phyloP scores from a whole-genome alignment of 2,888 invertebrate genomes.

The Biston stratarius region DNA sequence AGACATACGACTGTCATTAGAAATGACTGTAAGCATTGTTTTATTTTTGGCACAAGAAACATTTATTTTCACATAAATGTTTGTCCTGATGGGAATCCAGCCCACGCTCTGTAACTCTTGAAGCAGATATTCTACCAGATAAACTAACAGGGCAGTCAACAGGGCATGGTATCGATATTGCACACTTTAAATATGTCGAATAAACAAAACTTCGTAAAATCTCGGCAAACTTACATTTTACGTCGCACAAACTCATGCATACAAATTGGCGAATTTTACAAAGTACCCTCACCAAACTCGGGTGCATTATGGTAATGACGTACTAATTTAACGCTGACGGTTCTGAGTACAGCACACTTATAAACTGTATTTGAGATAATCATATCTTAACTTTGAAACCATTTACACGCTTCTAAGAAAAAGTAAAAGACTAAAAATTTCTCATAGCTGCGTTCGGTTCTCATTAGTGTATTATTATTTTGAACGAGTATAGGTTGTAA shows the following conservation, averaged over 20 bases:
- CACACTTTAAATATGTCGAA: background rate
- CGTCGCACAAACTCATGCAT: conserved; percentile 57
- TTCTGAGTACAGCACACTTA: conserved; percentile 16
- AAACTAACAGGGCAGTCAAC: too few relatives aligned
- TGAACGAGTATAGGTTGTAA: too few relatives aligned
- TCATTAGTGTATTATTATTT: too few relatives aligned
- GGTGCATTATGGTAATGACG: conserved; percentile 81
- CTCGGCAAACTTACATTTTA: conserved; percentile 16
- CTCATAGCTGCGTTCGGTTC: background rate
- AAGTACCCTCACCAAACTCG: conserved; percentile 57
- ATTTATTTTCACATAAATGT: too few relatives aligned
- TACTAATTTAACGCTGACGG: conserved; percentile 72
- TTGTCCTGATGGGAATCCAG: too few relatives aligned
- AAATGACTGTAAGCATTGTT: too few relatives aligned
- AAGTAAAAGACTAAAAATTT: background rate
- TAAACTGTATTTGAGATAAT: conserved; percentile 13
- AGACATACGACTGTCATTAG: too few relatives aligned
- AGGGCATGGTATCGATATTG: conserved; percentile 11
- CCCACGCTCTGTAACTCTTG: too few relatives aligned
- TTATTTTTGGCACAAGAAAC: too few relatives aligned
- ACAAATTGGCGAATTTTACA: conserved; percentile 69
- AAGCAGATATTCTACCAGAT: too few relatives aligned
- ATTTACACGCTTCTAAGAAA: background rate
- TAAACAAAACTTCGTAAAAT: background rate
- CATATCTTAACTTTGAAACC: background rate